A percentile compares a stretch with the other conserved stretches of the same genome.
These are phyloP conservation scores for Dichetophora obliterata DNA, from an alignment of 2,888 invertebrate species.

Conservation along the genomic window DNA sequence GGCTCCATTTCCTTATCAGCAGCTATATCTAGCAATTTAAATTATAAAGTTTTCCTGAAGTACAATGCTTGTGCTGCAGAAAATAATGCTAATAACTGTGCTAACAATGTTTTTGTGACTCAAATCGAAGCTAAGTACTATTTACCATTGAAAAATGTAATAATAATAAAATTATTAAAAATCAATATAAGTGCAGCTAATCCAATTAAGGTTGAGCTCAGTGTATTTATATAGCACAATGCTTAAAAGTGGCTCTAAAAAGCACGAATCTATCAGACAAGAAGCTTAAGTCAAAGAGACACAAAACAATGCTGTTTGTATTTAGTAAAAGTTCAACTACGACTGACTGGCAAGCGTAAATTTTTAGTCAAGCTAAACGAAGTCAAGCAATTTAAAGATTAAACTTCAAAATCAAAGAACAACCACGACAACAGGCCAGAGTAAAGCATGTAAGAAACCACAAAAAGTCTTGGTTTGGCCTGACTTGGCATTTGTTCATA, in stretches of 20 bases:
- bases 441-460: not conserved
- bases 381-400: not conserved
- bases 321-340: conserved; percentile 42
- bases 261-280: not conserved
- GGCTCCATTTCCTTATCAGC: not conserved
- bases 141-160: conserved; percentile 36
- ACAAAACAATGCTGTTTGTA: conserved; percentile 26
- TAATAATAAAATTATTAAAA: conserved; percentile 44
- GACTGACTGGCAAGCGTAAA: conserved; percentile 38
- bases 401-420: not conserved
- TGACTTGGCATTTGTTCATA: conserved; percentile 11
- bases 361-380: conserved; percentile 15
- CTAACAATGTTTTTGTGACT: not conserved
- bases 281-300: conserved; percentile 11
- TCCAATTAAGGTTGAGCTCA: conserved; percentile 56
- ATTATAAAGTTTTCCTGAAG: not conserved
- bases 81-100: conserved; percentile 6
- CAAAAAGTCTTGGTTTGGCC: not conserved
- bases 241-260: not conserved
- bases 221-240: not conserved
- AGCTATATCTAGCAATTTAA: not conserved
- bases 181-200: conserved; percentile 50
- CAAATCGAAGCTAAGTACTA: conserved; percentile 1
- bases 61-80: not conserved
- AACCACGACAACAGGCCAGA: not conserved